Evolutionary conservation across 2,797 vertebrate species (phyloP), one percentile per base, ranked within the genome.

Genomic region (Characodon lateralis): DNA sequence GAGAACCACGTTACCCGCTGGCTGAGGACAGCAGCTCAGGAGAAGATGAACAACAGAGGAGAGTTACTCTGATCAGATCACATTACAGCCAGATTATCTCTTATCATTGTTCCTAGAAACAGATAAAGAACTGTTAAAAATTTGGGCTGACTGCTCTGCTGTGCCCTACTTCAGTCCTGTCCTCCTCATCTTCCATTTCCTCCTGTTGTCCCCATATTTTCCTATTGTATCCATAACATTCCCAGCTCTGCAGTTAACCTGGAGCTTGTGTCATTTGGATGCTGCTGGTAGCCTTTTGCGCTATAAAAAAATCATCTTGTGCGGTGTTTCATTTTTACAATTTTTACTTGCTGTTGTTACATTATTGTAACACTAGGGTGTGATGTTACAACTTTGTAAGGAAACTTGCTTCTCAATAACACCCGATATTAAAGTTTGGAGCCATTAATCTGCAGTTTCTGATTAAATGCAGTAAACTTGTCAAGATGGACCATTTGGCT

Each of bases 21-120:
- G 95, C 87, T 95, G 86, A 93, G 89, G 88, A 79, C n/a, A 24
- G 94, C 93, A 3, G 85, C 81, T 20, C 70, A 71, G 83, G 80
- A 90, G 84, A 51, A 51, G 73, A 73, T 55, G 71, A 69, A 61
- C 59, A 80, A 82, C 66, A 73, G 53, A 59, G 43, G 24, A 69
- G 12, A 24, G 14, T 26, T n/a, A 1, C 24, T 56, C 24, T 55
- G 81, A 89, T 83, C 69, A 9, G 61, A 82, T 87, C 65, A 50
- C 66, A 46, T 73, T 59, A 82, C 51, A 77, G 78, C 72, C 77
- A 48, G 65, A 85, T 88, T 79, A 80, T 24, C n/a, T 58, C 69
- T 89, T 81, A 88, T 90, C 82, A 41, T 56, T 48, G 46, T 39
- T n/a, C 31, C 66, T 69, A 71, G 46, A 39, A 72, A 50, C 72